Conservation (phyloP, 2,888 invertebrate species). For the Lutraria lutraria region DNA sequence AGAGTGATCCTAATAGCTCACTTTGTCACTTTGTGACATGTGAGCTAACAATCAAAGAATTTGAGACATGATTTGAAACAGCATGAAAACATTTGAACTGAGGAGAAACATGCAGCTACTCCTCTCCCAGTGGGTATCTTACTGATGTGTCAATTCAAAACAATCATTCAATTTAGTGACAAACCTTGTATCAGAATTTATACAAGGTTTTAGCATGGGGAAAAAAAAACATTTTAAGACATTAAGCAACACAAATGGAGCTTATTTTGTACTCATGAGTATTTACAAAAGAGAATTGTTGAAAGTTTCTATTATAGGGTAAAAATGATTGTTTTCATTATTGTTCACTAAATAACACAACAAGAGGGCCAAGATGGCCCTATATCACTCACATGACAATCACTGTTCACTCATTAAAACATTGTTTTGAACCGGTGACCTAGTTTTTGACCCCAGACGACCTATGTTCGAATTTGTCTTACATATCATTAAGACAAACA, state of each 20-base stretch:
- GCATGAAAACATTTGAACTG: neutral
- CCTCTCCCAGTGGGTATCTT: neutral
- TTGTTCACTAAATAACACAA: too few species aligned
- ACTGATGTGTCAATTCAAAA: neutral
- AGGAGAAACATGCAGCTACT: neutral
- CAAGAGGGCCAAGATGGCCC: too few species aligned
- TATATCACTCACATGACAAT: too few species aligned
- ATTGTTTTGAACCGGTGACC: too few species aligned
- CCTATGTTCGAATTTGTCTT: too few species aligned
- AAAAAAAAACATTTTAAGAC: neutral
- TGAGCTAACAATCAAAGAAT: constrained; percentile 14
- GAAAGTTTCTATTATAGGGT: neutral
- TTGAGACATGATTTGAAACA: constrained; percentile 1
- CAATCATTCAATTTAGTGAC: constrained; percentile 4
- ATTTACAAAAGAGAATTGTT: constrained; percentile 1
- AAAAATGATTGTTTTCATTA: too few species aligned
- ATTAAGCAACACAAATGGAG: constrained; percentile 12
- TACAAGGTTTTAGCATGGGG: neutral
- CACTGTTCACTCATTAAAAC: too few species aligned
- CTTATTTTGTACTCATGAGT: neutral
- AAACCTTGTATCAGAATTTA: neutral
- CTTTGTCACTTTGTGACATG: too few species aligned
- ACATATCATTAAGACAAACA: too few species aligned
- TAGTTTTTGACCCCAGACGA: too few species aligned
- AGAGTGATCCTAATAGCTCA: too few species aligned